These are phyloP conservation scores for Himalopsyche japonica DNA, from an alignment of 2,888 invertebrate genomes.

Conservation along the genomic window DNA sequence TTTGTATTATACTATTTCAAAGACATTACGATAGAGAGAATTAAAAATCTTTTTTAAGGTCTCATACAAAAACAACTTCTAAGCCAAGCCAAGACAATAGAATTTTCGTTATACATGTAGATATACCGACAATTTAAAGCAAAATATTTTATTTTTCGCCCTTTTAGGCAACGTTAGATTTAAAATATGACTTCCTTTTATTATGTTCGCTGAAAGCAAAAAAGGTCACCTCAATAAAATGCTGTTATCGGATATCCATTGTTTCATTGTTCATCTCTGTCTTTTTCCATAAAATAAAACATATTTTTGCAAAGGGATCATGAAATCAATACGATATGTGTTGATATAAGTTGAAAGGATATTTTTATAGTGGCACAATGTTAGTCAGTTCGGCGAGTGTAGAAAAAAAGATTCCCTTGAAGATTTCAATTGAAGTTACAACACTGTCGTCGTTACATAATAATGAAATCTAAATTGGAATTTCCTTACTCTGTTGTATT, in stretches of 20 bases:
- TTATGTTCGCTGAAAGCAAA: not conserved
- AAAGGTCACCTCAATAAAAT: not conserved
- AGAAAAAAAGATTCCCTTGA: too few species aligned
- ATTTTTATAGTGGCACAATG: not conserved
- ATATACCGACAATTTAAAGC: not conserved
- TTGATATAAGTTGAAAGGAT: not conserved
- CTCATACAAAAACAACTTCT: too few species aligned
- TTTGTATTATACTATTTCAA: too few species aligned
- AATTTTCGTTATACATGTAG: too few species aligned
- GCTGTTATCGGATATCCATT: constrained; percentile 6
- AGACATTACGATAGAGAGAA: too few species aligned
- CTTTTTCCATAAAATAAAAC: not conserved
- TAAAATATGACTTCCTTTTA: not conserved
- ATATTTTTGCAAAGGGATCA: not conserved
- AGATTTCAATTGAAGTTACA: too few species aligned
- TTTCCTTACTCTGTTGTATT: too few species aligned
- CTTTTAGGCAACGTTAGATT: not conserved
- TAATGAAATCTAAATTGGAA: too few species aligned
- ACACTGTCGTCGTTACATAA: too few species aligned
- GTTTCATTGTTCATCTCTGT: constrained; percentile 1
- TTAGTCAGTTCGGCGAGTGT: not conserved
- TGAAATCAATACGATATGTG: not conserved
- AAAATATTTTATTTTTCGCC: not conserved
- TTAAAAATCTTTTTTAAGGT: too few species aligned
- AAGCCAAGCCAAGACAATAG: too few species aligned